A percentile compares a stretch with the other conserved stretches of the same genome.
phyloP scores from a whole-genome alignment of 2,888 invertebrate species.

The Trachelus iudaicus region DNA sequence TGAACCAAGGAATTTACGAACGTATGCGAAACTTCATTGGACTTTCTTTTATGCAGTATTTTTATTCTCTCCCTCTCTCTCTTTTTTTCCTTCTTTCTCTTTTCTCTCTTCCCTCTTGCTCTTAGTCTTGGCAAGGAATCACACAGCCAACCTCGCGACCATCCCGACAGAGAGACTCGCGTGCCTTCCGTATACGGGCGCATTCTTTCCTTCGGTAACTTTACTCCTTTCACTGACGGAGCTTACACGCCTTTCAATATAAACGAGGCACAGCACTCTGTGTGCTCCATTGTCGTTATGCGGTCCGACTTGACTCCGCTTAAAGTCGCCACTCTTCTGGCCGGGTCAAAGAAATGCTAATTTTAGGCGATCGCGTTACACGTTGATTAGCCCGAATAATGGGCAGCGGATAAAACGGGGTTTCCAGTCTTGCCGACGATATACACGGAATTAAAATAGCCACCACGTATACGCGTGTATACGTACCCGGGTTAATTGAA shows the following conservation, averaged over 20 bases:
- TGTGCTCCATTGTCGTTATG: not conserved
- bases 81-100: not conserved
- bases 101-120: not conserved
- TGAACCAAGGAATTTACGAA: not conserved
- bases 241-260: not conserved
- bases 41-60: not conserved
- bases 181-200: not conserved
- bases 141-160: not conserved
- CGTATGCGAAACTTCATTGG: not conserved
- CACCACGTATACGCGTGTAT: not conserved
- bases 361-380: slow-evolving; percentile 9
- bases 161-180: not conserved
- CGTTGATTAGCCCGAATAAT: slow-evolving; percentile 32
- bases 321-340: not conserved
- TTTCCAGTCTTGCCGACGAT: slow-evolving; percentile 1
- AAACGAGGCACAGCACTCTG: not conserved
- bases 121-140: not conserved
- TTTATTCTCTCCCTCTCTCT: not conserved
- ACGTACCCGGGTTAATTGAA: too few relatives aligned
- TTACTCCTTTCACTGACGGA: not conserved
- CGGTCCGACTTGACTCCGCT: not conserved
- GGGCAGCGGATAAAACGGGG: slow-evolving; percentile 23
- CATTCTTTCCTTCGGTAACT: not conserved
- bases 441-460: not conserved
- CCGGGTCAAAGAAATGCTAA: slow-evolving; percentile 30